Conservation (phyloP, 2,888 invertebrate genomes). For the Copidosoma aretas region DNA sequence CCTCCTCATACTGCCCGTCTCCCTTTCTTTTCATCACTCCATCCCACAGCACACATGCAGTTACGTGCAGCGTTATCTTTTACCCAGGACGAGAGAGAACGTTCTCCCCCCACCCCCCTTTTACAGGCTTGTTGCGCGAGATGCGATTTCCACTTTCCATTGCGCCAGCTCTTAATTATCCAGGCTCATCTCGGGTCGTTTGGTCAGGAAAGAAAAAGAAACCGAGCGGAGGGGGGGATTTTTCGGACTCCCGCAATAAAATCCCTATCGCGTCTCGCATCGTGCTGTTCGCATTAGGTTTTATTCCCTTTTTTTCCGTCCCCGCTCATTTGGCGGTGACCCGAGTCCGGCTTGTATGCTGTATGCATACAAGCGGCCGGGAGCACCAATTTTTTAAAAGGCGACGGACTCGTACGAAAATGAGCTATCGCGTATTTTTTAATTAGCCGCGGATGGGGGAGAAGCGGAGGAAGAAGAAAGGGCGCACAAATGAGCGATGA, state of each 20-base stretch:
- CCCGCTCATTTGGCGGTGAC: too few relatives aligned
- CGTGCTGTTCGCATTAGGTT: not conserved
- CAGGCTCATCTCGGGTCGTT: slow-evolving; percentile 24
- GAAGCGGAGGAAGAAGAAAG: not conserved
- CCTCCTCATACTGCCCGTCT: too few relatives aligned
- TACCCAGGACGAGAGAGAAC: not conserved
- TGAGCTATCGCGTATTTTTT: slow-evolving; percentile 38
- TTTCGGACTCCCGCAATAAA: slow-evolving; percentile 19
- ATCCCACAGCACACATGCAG: not conserved
- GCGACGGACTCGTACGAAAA: slow-evolving; percentile 23
- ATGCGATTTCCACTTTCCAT: not conserved
- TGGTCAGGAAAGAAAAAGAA: slow-evolving; percentile 13
- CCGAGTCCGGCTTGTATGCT: too few relatives aligned
- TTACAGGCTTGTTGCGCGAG: slow-evolving; percentile 1
- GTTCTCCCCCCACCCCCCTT: not conserved
- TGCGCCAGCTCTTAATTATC: slow-evolving; percentile 33
- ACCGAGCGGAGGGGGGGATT: too few relatives aligned
- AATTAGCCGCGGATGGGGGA: slow-evolving; percentile 27
- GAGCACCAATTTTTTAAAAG: not conserved
- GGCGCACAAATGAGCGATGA: slow-evolving; percentile 31
- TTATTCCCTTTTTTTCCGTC: slow-evolving; percentile 14
- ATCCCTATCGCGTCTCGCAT: not conserved
- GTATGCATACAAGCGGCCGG: too few relatives aligned
- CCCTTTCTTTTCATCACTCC: slow-evolving; percentile 12
- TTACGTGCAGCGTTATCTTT: slow-evolving; percentile 13